Conservation (phyloP, 2,888 invertebrate genomes). For the Zhuqinia jingwanae region DNA sequence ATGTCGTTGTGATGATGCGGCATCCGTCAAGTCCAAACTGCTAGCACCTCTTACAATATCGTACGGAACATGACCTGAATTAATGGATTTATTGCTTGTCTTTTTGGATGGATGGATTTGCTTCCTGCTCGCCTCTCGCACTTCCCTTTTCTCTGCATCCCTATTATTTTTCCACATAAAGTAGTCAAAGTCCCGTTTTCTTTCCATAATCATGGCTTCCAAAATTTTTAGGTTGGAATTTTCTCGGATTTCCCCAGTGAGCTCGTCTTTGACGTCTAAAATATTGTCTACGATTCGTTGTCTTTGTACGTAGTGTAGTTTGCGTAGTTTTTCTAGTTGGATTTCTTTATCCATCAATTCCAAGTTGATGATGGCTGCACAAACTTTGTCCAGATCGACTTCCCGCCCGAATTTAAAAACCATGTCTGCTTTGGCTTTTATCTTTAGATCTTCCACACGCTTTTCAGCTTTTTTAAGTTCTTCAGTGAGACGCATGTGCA, state of each 20-base stretch:
- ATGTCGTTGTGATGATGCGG: no score
- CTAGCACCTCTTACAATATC: not conserved
- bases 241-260: constrained; percentile 75
- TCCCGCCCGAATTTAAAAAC: constrained; percentile 75
- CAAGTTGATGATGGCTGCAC: constrained; percentile 76
- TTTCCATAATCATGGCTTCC: constrained; percentile 75
- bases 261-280: constrained; percentile 68
- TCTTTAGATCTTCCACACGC: constrained; percentile 58
- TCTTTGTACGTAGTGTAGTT: constrained; percentile 73
- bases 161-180: constrained; percentile 70
- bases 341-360: constrained; percentile 75
- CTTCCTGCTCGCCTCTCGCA: constrained; percentile 33
- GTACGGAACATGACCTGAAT: not conserved
- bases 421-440: constrained; percentile 73
- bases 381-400: constrained; percentile 77
- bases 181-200: constrained; percentile 76
- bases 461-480: constrained; percentile 73
- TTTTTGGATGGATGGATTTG: not conserved
- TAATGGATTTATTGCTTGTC: not conserved
- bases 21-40: not conserved
- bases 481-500: constrained; percentile 74
- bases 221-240: constrained; percentile 77
- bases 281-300: constrained; percentile 68
- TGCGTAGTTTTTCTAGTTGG: constrained; percentile 72
- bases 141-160: constrained; percentile 37